Base-by-base conservation (phyloP, 2,888 invertebrate species). In the Ectobius pallidus region DNA sequence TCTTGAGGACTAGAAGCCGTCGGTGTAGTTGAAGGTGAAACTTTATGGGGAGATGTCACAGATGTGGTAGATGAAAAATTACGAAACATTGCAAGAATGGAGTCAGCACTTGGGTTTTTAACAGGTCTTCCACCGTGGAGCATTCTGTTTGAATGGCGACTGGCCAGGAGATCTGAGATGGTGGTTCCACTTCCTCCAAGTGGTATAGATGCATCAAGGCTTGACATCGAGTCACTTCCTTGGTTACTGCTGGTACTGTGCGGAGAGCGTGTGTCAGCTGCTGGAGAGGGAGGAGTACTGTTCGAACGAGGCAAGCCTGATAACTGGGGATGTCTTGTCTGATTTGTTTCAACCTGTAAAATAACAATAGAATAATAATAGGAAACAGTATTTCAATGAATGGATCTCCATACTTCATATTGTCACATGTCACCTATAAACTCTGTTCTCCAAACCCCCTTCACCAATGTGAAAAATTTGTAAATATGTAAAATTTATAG, bases 1-100 rank as follows among this genome's bases (percentile, higher is more conserved):
- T 91, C 92, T 81, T 92, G 92, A 6, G 91, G 91, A 77, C 90
- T 91, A 2, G 91, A 91, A 16, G 90, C 90, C 25, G 91, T 91
- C 16, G 92, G 92, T 25, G 91, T 90, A 65, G 91, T 91, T 7
- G 90, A 91, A 22, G 89, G 87, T 6, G 91, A 90, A 1, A 90
- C 84, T 70, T 87, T 87, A 62, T 67, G 73, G 1, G 27, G 16
- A 34, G 87, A 16, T 27, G 65, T 22, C 16, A 25, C 87, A 2
- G 88, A 87, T 72, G 87, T 87, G 67, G 89, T 87, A 2, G 77
- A 52, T 20, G 91, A 89, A 80, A 91, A 91, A 80, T 90, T 92
- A 71, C 91, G 85, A 80, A 93, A 92, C 90, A 93, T 92, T 11
- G 92, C 91, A 75, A 92, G 82, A 76, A 93, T 91, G 1, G 92